These are phyloP conservation scores for Temnothorax longispinosus DNA, from an alignment of 1,140 invertebrate species.

Conservation along the genomic window DNA sequence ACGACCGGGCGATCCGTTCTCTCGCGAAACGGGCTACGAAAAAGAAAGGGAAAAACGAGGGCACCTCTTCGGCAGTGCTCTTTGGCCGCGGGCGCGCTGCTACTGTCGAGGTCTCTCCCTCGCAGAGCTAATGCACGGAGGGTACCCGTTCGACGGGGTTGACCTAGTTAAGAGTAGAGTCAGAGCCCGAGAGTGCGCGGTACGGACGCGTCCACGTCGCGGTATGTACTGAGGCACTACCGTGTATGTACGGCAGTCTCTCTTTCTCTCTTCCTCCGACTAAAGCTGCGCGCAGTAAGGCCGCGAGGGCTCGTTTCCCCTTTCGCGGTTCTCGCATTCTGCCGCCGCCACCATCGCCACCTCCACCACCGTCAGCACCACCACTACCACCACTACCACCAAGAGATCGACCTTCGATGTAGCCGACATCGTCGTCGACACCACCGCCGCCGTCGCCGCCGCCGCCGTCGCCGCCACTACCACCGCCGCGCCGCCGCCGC, in stretches of 20 bases:
- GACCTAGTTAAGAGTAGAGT: conserved; percentile 67
- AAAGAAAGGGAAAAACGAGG: conserved; percentile 6
- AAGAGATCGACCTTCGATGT: conserved; percentile 49
- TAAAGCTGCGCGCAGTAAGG: conserved; percentile 67
- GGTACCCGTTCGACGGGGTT: conserved; percentile 64
- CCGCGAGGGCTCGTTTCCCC: conserved; percentile 60
- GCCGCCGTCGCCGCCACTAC: background rate
- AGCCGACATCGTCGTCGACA: conserved; percentile 32
- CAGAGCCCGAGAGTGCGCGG: conserved; percentile 77
- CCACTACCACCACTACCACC: conserved; percentile 33
- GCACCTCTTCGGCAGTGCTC: conserved; percentile 38
- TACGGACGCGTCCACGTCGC: conserved; percentile 79
- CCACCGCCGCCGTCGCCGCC: background rate
- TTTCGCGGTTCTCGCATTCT: conserved; percentile 60
- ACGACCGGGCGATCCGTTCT: background rate
- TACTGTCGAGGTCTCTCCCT: conserved; percentile 61
- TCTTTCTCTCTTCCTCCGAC: conserved; percentile 50
- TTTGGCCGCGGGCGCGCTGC: conserved; percentile 57
- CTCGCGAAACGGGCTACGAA: background rate
- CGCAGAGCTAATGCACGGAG: conserved; percentile 48
- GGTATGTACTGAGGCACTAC: conserved; percentile 74
- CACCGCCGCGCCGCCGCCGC: background rate
- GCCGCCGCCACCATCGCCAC: conserved; percentile 44
- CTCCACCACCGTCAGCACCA: background rate
- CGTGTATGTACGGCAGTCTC: conserved; percentile 18